Evolutionary conservation across 2,888 invertebrate genomes (phyloP).

Genomic region (Noctua janthina): DNA sequence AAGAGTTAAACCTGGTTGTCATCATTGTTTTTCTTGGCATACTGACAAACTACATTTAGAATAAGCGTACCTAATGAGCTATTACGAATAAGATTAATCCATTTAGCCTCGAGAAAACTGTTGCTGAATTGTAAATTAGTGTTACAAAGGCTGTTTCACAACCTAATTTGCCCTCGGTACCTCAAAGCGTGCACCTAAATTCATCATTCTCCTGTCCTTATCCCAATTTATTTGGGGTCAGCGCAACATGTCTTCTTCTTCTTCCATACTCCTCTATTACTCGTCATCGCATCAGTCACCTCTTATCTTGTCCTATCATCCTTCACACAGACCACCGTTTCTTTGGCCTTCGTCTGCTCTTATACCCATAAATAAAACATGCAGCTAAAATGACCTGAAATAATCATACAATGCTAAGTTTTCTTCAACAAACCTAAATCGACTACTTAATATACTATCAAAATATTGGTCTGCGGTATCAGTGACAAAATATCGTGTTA

Average conservation of each 20-base stretch:
- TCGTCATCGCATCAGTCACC: no score
- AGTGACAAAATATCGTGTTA: conserved; percentile 33
- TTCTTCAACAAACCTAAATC: conserved; percentile 11
- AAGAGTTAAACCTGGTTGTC: conserved; percentile 15
- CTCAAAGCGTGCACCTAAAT: no score
- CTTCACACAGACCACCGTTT: no score
- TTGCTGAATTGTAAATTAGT: not conserved
- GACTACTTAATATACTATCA: conserved; percentile 25
- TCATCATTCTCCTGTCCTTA: no score
- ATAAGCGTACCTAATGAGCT: conserved; percentile 5
- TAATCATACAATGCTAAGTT: not conserved
- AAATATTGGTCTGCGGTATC: conserved; percentile 53
- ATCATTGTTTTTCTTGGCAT: conserved; percentile 16
- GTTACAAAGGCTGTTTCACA: not conserved
- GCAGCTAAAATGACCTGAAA: not conserved
- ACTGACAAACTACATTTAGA: conserved; percentile 24
- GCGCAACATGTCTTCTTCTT: no score
- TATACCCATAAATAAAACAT: not conserved
- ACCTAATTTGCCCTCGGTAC: no score
- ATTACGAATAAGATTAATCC: conserved; percentile 9
- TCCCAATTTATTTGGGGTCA: no score
- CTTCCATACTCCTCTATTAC: no score
- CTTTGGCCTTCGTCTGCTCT: no score
- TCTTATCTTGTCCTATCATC: no score
- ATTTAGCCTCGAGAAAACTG: not conserved